Conservation (phyloP, 2,113 vertebrate species). For the Apteryx owenii region DNA sequence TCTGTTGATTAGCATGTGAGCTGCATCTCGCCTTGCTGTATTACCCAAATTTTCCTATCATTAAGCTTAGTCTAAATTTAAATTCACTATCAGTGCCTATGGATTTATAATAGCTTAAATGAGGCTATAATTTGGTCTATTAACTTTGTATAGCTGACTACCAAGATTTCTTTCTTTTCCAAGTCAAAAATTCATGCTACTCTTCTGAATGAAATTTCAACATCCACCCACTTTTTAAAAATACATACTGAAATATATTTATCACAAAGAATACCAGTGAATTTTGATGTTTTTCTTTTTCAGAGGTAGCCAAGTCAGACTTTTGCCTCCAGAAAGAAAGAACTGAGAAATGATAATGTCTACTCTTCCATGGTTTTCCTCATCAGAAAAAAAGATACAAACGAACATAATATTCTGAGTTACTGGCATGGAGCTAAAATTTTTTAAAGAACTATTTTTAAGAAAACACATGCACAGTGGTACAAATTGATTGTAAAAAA, state of each 20-base stretch:
- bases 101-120: slow-evolving; percentile 64
- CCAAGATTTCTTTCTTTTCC: slow-evolving; percentile 30
- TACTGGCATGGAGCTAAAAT: background rate
- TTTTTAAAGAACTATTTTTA: background rate
- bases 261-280: background rate
- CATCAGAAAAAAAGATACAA: background rate
- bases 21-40: slow-evolving; percentile 29
- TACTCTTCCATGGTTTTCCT: background rate
- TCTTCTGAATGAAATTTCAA: background rate
- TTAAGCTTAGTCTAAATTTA: slow-evolving; percentile 62
- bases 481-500: background rate
- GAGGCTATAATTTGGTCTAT: slow-evolving; percentile 57
- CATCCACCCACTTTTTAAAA: background rate
- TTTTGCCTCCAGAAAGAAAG: background rate
- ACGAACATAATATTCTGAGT: background rate
- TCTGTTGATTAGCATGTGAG: slow-evolving; percentile 43
- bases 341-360: background rate
- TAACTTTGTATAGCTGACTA: slow-evolving; percentile 59
- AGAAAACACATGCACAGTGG: background rate
- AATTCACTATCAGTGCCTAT: slow-evolving; percentile 48
- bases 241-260: background rate
- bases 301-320: background rate
- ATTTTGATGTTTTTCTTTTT: background rate
- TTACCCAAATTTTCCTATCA: slow-evolving; percentile 58
- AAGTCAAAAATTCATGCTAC: background rate